A percentile compares a stretch with the other conserved stretches of the same genome.
Evolutionary conservation across 2,888 invertebrate species (phyloP).

Genomic region (Gandaritis pyraliata): DNA sequence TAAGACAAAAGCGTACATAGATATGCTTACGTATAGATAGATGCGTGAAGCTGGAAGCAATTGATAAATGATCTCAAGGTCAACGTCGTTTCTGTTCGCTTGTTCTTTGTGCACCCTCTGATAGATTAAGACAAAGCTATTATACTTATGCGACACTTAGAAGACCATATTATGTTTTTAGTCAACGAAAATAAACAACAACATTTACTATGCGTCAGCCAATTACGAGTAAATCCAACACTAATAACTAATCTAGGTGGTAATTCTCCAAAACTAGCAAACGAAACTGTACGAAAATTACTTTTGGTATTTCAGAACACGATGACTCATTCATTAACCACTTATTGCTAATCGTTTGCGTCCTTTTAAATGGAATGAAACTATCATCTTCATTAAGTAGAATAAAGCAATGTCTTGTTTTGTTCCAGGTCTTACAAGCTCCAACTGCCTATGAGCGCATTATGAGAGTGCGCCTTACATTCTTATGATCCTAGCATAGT

Average conservation of each 20-base stretch:
- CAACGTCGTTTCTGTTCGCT: too few species aligned
- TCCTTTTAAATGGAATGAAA: background rate
- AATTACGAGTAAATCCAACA: background rate
- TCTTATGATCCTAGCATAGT: conserved; percentile 74
- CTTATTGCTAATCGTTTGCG: background rate
- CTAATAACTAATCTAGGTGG: background rate
- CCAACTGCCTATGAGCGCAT: conserved; percentile 65
- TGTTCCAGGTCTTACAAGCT: conserved; percentile 74
- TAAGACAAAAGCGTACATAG: too few species aligned
- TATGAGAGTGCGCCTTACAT: conserved; percentile 76
- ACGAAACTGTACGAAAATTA: background rate
- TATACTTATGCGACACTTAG: too few species aligned
- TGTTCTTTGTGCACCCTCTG: too few species aligned
- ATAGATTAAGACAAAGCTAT: too few species aligned
- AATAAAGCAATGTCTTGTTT: conserved; percentile 45
- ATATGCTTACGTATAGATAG: too few species aligned
- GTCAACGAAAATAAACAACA: too few species aligned
- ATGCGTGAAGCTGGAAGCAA: too few species aligned
- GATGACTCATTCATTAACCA: background rate
- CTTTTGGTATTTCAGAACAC: background rate
- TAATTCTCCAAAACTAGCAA: background rate
- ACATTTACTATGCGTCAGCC: background rate
- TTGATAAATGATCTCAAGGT: too few species aligned
- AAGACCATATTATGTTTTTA: too few species aligned
- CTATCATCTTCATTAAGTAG: background rate